phyloP scores from a whole-genome alignment of 2,797 vertebrate species.

The Miichthys miiuy region DNA sequence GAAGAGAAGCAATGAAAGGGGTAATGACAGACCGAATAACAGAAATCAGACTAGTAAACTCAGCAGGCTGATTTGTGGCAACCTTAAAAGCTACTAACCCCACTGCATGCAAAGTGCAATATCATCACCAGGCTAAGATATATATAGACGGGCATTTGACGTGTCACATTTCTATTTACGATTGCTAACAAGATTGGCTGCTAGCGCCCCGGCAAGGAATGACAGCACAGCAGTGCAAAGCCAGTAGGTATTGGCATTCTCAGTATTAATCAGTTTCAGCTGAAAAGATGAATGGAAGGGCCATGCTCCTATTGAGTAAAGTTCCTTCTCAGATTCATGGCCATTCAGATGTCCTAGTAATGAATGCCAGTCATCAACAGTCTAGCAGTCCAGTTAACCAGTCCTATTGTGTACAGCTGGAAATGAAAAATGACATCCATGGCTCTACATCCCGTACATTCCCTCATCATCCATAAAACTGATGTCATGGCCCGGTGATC shows the following conservation, averaged over 20 bases:
- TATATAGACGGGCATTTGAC: constrained; percentile 39
- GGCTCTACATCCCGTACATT: constrained; percentile 21
- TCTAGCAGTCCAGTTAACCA: constrained; percentile 24
- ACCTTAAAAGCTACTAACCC: constrained; percentile 24
- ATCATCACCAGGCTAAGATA: constrained; percentile 40
- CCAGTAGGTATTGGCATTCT: constrained; percentile 29
- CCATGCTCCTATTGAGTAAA: constrained; percentile 30
- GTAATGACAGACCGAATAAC: constrained; percentile 15
- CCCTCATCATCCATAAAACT: constrained; percentile 55
- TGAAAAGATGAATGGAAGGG: constrained; percentile 39
- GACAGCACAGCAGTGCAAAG: neutral
- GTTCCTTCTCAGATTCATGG: constrained; percentile 29
- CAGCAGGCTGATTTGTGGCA: constrained; percentile 27
- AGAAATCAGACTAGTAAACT: constrained; percentile 13
- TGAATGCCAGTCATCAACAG: constrained; percentile 39
- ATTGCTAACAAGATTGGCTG: constrained; percentile 33
- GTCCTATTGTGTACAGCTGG: constrained; percentile 55
- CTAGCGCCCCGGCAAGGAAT: constrained; percentile 8
- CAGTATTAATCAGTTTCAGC: constrained; percentile 33
- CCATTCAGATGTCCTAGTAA: constrained; percentile 48
- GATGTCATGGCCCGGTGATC: constrained; percentile 44
- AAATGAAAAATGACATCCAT: constrained; percentile 60
- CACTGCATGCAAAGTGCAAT: constrained; percentile 28
- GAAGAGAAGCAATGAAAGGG: constrained; percentile 34
- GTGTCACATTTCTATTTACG: constrained; percentile 52